These are phyloP conservation scores for Heliothis peltigera DNA, from an alignment of 2,888 invertebrate genomes.

Conservation along the genomic window DNA sequence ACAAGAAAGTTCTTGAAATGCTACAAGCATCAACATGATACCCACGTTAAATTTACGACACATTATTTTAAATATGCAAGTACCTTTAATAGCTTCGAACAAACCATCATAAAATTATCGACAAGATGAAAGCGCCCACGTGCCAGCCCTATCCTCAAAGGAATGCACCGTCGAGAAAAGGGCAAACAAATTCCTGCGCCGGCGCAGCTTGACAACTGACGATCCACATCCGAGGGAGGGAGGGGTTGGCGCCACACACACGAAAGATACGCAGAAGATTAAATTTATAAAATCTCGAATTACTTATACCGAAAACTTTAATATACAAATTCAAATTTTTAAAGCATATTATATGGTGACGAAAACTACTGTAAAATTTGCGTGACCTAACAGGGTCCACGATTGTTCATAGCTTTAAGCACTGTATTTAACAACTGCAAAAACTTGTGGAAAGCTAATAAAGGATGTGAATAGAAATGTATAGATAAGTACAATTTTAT, in stretches of 20 bases:
- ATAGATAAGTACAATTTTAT: too few species aligned
- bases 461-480: too few species aligned
- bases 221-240: constrained; percentile 68
- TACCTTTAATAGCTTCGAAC: constrained; percentile 22
- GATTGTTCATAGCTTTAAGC: too few species aligned
- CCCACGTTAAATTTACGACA: constrained; percentile 30
- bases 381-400: too few species aligned
- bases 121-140: constrained; percentile 42
- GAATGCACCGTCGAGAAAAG: constrained; percentile 73
- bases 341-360: too few species aligned
- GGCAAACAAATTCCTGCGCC: constrained; percentile 77
- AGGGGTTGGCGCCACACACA: constrained; percentile 26
- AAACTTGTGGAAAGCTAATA: too few species aligned
- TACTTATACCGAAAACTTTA: too few species aligned
- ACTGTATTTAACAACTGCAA: too few species aligned
- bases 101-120: constrained; percentile 40
- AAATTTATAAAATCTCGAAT: not conserved
- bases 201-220: constrained; percentile 70
- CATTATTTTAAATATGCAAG: constrained; percentile 27
- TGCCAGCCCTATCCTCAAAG: constrained; percentile 66
- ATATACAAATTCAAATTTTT: too few species aligned
- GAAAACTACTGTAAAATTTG: too few species aligned
- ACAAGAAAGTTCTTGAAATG: not conserved
- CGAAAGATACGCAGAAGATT: constrained; percentile 18
- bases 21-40: constrained; percentile 19